Conservation (phyloP, 2,113 vertebrate species). For the Ceyx melanurus region DNA sequence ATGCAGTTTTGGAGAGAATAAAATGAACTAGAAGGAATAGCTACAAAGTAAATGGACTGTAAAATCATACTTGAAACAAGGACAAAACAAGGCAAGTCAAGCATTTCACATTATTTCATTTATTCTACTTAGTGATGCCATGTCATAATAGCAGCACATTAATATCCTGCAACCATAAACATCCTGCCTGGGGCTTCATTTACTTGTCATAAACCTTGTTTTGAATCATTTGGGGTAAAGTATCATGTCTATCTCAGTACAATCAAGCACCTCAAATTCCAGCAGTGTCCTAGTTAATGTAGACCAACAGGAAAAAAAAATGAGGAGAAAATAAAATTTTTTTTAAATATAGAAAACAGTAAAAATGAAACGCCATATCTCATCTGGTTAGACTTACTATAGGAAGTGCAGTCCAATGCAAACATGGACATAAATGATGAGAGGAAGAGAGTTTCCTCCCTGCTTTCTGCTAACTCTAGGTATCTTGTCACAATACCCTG, state of each 20-base stretch:
- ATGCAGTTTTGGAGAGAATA: background rate
- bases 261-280: background rate
- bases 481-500: background rate
- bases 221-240: background rate
- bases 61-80: constrained; percentile 51
- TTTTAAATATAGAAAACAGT: background rate
- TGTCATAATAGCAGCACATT: background rate
- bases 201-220: background rate
- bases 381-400: background rate
- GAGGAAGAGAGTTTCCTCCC: background rate
- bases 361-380: background rate
- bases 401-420: background rate
- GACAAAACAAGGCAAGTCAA: constrained; percentile 50
- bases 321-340: background rate
- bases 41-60: constrained; percentile 38
- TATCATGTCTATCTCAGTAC: background rate
- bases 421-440: background rate
- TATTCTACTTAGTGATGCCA: constrained; percentile 17
- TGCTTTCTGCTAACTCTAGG: background rate
- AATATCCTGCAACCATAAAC: constrained; percentile 35
- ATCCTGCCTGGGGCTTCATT: background rate
- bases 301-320: background rate
- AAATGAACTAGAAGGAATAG: constrained; percentile 1
- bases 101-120: constrained; percentile 12
- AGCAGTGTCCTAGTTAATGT: background rate